Evolutionary conservation across 2,113 vertebrate genomes (phyloP), one percentile per base, ranked within the genome.

Genomic region (Heterotis niloticus): DNA sequence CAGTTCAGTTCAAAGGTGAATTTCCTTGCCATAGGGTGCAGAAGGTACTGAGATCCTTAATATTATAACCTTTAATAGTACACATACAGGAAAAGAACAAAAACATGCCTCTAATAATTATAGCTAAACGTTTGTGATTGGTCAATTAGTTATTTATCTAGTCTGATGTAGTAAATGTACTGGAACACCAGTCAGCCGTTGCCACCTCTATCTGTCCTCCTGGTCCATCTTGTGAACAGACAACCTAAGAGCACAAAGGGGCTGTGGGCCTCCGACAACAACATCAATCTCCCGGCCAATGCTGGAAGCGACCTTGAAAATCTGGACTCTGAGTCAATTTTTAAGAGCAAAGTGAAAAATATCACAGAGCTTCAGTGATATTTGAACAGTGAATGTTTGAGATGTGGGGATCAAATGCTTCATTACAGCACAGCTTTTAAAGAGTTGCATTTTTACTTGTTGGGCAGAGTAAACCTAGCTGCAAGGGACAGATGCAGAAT

Each of bases 281-380:
- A 79, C 84, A 70, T 66, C 71, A 77, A 84, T 78, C 82, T 83
- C 81, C 68, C 77, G 83, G 77, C 59, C 64, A 66, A 83, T 76
- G 84, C 88, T 84, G 44, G 69, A 26, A 17, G 24, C 77, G 80
- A 91, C 90, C 89, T 91, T 90, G 89, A 80, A 80, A 87, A 89
- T 87, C 88, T 84, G 88, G 84, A 79, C 81, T 78, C 83, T 84
- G 83, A 86, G 88, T 91, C 88, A 88, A 91, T 89, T 89, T 91
- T 90, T 90, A 90, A 92, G 90, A 89, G 87, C 83, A 83, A 88
- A 77, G 79, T 76, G 81, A 84, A 82, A 82, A 85, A 81, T 86
- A 82, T 84, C 84, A 85, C 81, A 52, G 66, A 81, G 26, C 26
- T 52, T n/a, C 51, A 28, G 51, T 52, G 28, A 23, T 64, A 57